Conservation (phyloP, 2,888 invertebrate species). For the Pasiphila rectangulata region DNA sequence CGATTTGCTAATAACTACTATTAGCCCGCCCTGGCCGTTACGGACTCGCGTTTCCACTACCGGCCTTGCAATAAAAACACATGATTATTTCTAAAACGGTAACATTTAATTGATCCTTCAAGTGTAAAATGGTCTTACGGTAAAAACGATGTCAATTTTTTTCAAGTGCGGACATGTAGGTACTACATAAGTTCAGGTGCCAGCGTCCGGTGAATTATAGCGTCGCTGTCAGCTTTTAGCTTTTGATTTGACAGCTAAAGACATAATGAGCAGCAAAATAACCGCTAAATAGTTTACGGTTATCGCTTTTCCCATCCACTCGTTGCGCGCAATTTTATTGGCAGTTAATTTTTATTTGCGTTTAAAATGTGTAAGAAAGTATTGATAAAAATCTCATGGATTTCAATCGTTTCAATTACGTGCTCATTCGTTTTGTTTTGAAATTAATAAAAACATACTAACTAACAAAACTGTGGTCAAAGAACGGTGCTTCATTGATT, state of each 20-base stretch:
- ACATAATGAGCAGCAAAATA: slow-evolving; percentile 38
- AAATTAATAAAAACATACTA: slow-evolving; percentile 3
- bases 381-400: slow-evolving; percentile 14
- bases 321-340: slow-evolving; percentile 18
- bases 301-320: slow-evolving; percentile 29
- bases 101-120: slow-evolving; percentile 65
- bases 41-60: slow-evolving; percentile 62
- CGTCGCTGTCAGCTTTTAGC: slow-evolving; percentile 42
- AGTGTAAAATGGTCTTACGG: slow-evolving; percentile 60
- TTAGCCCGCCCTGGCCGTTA: slow-evolving; percentile 61
- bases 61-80: slow-evolving; percentile 63
- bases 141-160: slow-evolving; percentile 57
- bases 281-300: slow-evolving; percentile 34
- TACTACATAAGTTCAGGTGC: slow-evolving; percentile 34
- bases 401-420: slow-evolving; percentile 9
- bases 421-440: slow-evolving; percentile 8
- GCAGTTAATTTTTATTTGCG: too few relatives aligned
- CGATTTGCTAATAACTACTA: slow-evolving; percentile 73
- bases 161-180: slow-evolving; percentile 50
- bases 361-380: slow-evolving; percentile 3
- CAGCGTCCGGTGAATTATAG: slow-evolving; percentile 42
- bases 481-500: slow-evolving; percentile 30
- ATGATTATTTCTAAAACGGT: slow-evolving; percentile 75
- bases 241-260: slow-evolving; percentile 41
- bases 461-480: slow-evolving; percentile 13